Percentiles rank a stretch among this genome's conserved stretches.
phyloP scores from a whole-genome alignment of 1,140 invertebrate genomes.

The Ditylenchus dipsaci region DNA sequence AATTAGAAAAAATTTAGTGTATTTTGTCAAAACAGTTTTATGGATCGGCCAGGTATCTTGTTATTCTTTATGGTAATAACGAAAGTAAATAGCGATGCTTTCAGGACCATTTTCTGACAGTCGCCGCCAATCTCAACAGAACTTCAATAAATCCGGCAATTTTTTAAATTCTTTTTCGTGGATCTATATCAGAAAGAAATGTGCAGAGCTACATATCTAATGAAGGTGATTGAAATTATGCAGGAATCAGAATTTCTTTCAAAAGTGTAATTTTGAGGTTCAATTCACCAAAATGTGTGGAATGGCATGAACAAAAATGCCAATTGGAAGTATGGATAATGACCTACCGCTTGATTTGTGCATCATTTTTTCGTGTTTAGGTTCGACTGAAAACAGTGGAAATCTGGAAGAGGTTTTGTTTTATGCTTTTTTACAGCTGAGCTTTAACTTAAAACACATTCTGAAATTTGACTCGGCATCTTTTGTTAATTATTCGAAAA shows the following conservation, averaged over 20 bases:
- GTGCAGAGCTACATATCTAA: slow-evolving; percentile 25
- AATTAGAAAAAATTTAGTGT: too few species aligned
- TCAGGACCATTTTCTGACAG: too few species aligned
- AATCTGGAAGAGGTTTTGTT: slow-evolving; percentile 8
- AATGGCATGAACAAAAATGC: slow-evolving; percentile 20
- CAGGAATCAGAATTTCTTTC: too few species aligned
- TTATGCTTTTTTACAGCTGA: not conserved
- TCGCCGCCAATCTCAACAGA: not conserved
- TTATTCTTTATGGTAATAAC: too few species aligned
- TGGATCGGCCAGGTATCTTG: too few species aligned
- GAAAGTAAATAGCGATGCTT: too few species aligned
- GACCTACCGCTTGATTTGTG: too few species aligned
- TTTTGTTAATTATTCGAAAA: not conserved
- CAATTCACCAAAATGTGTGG: slow-evolving; percentile 19
- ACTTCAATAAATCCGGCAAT: not conserved
- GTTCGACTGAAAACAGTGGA: slow-evolving; percentile 8
- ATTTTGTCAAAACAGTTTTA: too few species aligned
- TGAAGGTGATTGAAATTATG: slow-evolving; percentile 8
- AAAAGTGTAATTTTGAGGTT: slow-evolving; percentile 6
- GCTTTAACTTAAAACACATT: too few species aligned
- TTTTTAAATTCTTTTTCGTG: not conserved
- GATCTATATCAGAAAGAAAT: not conserved
- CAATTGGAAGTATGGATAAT: slow-evolving; percentile 7
- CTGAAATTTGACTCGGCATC: not conserved
- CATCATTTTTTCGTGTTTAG: too few species aligned